Evolutionary conservation across 2,797 vertebrate species (phyloP).

Genomic region (Sphenodon punctatus): DNA sequence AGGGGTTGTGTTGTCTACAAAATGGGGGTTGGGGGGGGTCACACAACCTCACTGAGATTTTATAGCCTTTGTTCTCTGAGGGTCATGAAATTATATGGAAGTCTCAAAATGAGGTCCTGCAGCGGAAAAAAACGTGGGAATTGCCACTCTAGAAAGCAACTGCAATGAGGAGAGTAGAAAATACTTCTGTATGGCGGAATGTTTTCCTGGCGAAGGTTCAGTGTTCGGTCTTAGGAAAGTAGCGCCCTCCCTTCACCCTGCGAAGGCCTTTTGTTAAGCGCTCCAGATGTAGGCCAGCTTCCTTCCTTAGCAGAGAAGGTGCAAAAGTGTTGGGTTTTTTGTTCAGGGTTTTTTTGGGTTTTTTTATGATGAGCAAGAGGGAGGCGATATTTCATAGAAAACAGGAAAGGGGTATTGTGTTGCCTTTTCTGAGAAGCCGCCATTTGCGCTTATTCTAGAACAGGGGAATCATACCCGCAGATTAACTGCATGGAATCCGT

Average conservation of each 20-base stretch:
- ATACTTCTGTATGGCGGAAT: background rate
- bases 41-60: too few relatives aligned
- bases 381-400: constrained; percentile 66
- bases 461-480: constrained; percentile 34
- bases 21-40: too few relatives aligned
- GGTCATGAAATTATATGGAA: too few relatives aligned
- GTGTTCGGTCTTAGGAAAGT: background rate
- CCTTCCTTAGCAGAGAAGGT: constrained; percentile 60
- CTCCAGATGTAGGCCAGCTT: too few relatives aligned
- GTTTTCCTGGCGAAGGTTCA: constrained; percentile 11
- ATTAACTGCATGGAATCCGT: background rate
- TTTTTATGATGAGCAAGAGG: too few relatives aligned
- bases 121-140: too few relatives aligned
- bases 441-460: constrained; percentile 49
- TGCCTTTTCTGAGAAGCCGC: constrained; percentile 51
- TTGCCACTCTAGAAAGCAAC: background rate
- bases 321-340: background rate
- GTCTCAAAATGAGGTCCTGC: too few relatives aligned
- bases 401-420: constrained; percentile 33
- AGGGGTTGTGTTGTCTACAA: background rate
- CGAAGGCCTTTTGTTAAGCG: too few relatives aligned
- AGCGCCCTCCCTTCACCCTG: background rate
- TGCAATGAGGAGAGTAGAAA: background rate
- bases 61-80: too few relatives aligned
- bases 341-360: background rate